A percentile compares a stretch with the other conserved stretches of the same genome.
Evolutionary conservation across 2,797 vertebrate genomes (phyloP).

Genomic region (Rousettus madagascariensis): DNA sequence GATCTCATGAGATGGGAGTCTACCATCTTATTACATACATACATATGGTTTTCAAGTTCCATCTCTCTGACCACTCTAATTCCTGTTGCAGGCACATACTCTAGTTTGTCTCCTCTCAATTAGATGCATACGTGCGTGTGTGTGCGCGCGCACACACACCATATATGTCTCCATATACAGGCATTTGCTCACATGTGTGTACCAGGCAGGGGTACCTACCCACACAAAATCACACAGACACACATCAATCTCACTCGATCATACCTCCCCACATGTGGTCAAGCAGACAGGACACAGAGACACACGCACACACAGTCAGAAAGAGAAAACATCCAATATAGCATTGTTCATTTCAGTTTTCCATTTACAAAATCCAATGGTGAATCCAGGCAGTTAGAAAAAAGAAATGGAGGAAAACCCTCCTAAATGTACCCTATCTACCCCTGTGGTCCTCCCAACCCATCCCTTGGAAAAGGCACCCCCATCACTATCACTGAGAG

Average conservation of each 20-base stretch:
- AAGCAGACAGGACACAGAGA: conserved; percentile 44
- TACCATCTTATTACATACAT: conserved; percentile 35
- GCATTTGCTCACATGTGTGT: conserved; percentile 60
- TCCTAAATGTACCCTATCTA: conserved; percentile 66
- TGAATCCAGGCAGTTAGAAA: conserved; percentile 78
- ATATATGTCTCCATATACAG: conserved; percentile 29
- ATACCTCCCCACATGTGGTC: conserved; percentile 38
- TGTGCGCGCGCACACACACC: neutral
- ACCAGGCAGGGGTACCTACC: conserved; percentile 6
- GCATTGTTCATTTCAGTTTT: conserved; percentile 76
- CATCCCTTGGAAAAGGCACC: conserved; percentile 66
- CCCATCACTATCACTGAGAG: conserved; percentile 73
- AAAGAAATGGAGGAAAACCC: conserved; percentile 74
- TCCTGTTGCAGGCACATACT: conserved; percentile 36
- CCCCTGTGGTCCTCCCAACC: conserved; percentile 50
- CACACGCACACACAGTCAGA: conserved; percentile 27
- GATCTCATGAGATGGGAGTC: conserved; percentile 1
- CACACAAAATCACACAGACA: conserved; percentile 58
- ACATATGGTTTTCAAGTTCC: conserved; percentile 42
- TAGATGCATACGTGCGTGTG: neutral
- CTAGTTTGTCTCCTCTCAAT: conserved; percentile 56
- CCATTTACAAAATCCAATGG: conserved; percentile 79
- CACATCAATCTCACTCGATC: conserved; percentile 4
- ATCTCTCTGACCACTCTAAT: conserved; percentile 2
- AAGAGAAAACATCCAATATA: conserved; percentile 75